Conservation (phyloP, 2,797 vertebrate species). For the Dendrocincla tyrannina region DNA sequence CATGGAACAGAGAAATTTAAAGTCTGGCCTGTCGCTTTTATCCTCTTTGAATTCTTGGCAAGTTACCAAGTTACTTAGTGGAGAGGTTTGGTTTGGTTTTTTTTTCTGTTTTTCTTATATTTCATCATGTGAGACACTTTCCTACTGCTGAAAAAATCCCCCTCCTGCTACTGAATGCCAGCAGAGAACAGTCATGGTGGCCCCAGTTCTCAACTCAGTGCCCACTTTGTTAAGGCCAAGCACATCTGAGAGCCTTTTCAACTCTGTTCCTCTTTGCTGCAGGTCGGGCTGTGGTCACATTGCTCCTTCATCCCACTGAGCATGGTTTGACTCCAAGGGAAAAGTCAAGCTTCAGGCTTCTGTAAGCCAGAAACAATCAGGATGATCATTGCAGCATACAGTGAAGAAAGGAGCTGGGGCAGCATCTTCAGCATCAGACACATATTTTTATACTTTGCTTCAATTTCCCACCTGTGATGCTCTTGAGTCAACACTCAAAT, state of each 20-base stretch:
- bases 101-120: neutral
- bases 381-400: neutral
- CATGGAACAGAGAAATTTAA: neutral
- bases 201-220: neutral
- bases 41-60: neutral
- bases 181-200: neutral
- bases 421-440: neutral
- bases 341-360: neutral
- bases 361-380: neutral
- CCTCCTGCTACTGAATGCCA: neutral
- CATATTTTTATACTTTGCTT: neutral
- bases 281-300: neutral
- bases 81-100: neutral
- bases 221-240: neutral
- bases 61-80: neutral
- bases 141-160: neutral
- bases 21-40: neutral
- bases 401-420: neutral
- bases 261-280: neutral
- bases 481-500: neutral
- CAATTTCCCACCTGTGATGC: neutral
- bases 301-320: neutral
- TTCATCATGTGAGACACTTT: neutral
- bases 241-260: neutral
- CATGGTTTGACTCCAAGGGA: neutral